Evolutionary conservation across 2,888 invertebrate genomes (phyloP), one percentile per base, ranked within the genome.

Genomic region (Megalurothrips usitatus): DNA sequence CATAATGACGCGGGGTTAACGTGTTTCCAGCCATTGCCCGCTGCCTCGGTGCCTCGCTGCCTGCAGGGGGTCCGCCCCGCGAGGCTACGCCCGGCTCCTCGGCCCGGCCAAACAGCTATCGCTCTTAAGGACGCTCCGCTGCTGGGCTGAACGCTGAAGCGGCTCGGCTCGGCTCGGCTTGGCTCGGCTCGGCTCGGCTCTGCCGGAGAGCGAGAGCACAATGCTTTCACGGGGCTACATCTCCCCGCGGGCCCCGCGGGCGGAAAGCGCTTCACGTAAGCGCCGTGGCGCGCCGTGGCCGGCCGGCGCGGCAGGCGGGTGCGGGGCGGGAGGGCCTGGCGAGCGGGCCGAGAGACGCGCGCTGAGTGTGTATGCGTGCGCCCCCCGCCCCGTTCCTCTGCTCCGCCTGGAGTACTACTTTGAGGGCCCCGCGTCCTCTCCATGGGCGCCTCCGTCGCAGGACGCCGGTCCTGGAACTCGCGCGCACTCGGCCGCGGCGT

Each of bases 11-110:
- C 19, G 58, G 58, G 58, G 58, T 58, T 58, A 58, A 58, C 58
- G 58, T 58, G 58, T 58, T 58, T 58, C 58, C 14, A 58, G 58
- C 58, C 58, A 58, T 58, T 58, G 58, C 58, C 58, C 58, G 34
- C 34, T 1, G 58, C 58, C n/a, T n/a, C n/a, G n/a, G n/a, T 43
- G 34, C 34, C n/a, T n/a, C 6, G 58, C 58, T 19, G 58, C 19
- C 14, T 58, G 58, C 34, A 43, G 34, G 34, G 34, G 34, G 34
- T 43, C 34, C 34, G 34, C 34, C 34, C 34, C 3, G 34, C n/a
- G n/a, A n/a, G n/a, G n/a, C n/a, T n/a, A n/a, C n/a, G 34, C 34
- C 34, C 34, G 3, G 34, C 34, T 4, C 3, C 6, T 43, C 34
- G 3, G 3, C 34, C 34, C 34, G 3, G 3, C 34, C 34, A 43